Conservation (phyloP, 2,797 vertebrate genomes). For the Cichlasoma orientale region DNA sequence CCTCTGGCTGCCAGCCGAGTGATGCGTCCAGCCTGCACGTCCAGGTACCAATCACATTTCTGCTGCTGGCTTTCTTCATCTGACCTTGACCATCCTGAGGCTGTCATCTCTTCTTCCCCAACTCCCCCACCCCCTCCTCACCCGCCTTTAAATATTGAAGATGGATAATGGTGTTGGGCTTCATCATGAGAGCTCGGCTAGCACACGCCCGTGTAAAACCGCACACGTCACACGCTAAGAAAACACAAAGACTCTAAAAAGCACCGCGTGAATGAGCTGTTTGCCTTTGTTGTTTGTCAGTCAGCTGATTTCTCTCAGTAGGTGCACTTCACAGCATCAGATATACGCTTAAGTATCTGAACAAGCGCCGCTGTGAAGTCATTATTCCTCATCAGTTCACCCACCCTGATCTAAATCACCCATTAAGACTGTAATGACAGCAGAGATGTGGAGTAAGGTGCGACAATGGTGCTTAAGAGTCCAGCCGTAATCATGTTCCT, state of each 20-base stretch:
- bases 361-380: background rate
- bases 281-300: background rate
- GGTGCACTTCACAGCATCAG: background rate
- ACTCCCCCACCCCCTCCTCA: background rate
- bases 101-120: constrained; percentile 48
- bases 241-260: background rate
- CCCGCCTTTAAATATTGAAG: constrained; percentile 77
- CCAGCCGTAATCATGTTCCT: accelerated
- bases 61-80: constrained; percentile 16
- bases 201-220: background rate
- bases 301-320: background rate
- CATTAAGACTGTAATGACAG: constrained; percentile 30
- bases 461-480: background rate
- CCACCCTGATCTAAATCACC: constrained; percentile 8
- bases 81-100: constrained; percentile 50
- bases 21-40: constrained; percentile 12
- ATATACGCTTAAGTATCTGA: background rate
- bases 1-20: constrained; percentile 33
- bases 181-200: constrained; percentile 39
- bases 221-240: background rate
- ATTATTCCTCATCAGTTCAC: background rate
- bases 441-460: constrained; percentile 40
- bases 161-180: constrained; percentile 71
- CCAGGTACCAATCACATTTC: constrained; percentile 16
- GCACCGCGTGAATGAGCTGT: accelerated